Base-by-base conservation (phyloP, 2,797 vertebrate genomes). In the Syngnathus rostellatus region DNA sequence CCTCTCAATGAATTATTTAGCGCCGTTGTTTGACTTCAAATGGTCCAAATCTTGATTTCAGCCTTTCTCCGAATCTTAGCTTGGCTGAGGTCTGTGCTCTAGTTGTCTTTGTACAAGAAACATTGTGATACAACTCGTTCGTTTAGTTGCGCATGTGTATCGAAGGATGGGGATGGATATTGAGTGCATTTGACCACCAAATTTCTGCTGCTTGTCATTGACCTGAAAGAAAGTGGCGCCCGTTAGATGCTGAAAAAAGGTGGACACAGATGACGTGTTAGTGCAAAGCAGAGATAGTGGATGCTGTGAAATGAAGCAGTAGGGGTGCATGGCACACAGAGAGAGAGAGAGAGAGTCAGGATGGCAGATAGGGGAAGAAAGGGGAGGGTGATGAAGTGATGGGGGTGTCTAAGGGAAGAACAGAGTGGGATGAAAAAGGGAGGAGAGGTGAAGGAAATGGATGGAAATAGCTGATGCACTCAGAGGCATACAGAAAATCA, bases 391-490 rank as follows among this genome's bases (percentile, higher is more conserved):
- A 83, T 77, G 83, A 79, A 79, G 79, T 66, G 80, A 86, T 78
- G 80, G 80, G 76, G 53, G 83, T 78, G 79, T 73, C 70, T 78
- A 73, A 69, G 82, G 72, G 76, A 68, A 63, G 76, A 70, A 77
- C 58, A 39, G 58, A 41, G 63, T 64, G 64, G 63, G 69, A 65
- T 62, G 70, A 68, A 77, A 70, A 68, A 66, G 70, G 78, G 70
- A 77, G 72, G 73, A 72, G 78, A 77, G 77, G 83, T 83, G 83
- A 80, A 85, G 86, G 87, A 89, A 90, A 90, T 88, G 83, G 88
- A 88, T 88, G 85, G 89, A 90, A 91, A 91, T 90, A 88, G 88
- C 89, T 89, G 87, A 91, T 90, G 90, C 87, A 87, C 87, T 89
- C 87, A 80, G 78, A 85, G 82, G 86, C 89, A 86, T 86, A 78